Conservation (phyloP, 1,140 invertebrate genomes). For the Drosophila gunungcola region DNA sequence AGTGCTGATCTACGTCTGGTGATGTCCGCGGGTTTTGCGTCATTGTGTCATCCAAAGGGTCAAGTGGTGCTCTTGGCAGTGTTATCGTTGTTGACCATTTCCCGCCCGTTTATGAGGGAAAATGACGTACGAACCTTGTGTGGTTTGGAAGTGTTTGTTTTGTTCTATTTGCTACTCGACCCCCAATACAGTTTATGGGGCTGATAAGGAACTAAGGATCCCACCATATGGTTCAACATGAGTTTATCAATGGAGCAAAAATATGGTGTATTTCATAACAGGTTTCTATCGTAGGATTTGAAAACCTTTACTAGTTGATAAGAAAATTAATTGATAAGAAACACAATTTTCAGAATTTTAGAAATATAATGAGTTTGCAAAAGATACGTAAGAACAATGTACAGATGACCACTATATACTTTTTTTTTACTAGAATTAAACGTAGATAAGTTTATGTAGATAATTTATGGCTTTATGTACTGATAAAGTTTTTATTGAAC, state of each 20-base stretch:
- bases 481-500: not conserved
- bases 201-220: constrained; percentile 52
- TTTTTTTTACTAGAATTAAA: too few relatives aligned
- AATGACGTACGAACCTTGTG: constrained; percentile 57
- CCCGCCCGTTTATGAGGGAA: constrained; percentile 34
- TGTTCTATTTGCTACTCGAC: constrained; percentile 35
- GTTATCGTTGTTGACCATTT: constrained; percentile 1
- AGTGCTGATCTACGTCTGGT: constrained; percentile 32
- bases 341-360: too few relatives aligned
- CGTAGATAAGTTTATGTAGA: too few relatives aligned
- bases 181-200: constrained; percentile 48
- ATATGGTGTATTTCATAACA: not conserved
- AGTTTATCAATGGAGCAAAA: constrained; percentile 8
- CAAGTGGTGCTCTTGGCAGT: constrained; percentile 42
- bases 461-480: too few relatives aligned
- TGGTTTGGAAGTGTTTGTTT: constrained; percentile 36
- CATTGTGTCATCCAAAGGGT: constrained; percentile 51
- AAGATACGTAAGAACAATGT: too few relatives aligned
- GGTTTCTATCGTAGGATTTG: not conserved
- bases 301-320: not conserved
- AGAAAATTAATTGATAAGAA: not conserved
- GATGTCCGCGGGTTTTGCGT: constrained; percentile 30
- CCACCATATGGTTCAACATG: constrained; percentile 24
- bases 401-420: too few relatives aligned
- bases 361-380: too few relatives aligned